A percentile compares a stretch with the other conserved stretches of the same genome.
Evolutionary conservation across 2,113 vertebrate species (phyloP).

Genomic region (Paramisgurnus dabryanus): DNA sequence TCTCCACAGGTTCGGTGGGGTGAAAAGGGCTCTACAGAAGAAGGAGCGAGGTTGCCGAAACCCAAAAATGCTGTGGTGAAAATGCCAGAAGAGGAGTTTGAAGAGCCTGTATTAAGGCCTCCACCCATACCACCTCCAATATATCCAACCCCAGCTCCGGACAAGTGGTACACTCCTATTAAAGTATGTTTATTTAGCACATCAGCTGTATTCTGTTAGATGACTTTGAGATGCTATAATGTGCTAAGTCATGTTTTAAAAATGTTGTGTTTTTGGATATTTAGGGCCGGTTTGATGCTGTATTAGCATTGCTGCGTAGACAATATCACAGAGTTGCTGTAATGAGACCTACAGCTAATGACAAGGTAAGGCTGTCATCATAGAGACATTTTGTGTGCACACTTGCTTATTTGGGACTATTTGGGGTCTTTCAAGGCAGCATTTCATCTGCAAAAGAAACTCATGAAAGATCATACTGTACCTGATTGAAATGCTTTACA

Average conservation of each 20-base stretch:
- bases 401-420: too few species aligned
- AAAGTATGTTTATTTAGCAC: constrained; percentile 77
- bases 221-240: too few species aligned
- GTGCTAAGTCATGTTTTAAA: background rate
- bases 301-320: constrained; percentile 84
- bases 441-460: too few species aligned
- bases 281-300: constrained; percentile 89
- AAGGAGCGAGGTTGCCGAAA: constrained; percentile 86
- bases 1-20: constrained; percentile 84
- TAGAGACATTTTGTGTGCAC: background rate
- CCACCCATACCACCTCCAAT: constrained; percentile 76
- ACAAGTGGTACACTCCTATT: constrained; percentile 95
- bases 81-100: constrained; percentile 81
- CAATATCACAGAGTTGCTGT: constrained; percentile 94
- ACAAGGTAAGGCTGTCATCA: constrained; percentile 76
- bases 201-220: background rate
- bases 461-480: too few species aligned
- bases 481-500: too few species aligned
- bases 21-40: constrained; percentile 88
- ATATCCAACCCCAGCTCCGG: constrained; percentile 63
- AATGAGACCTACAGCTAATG: constrained; percentile 91
- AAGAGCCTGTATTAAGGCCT: constrained; percentile 75
- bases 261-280: background rate
- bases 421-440: too few species aligned
- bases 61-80: constrained; percentile 88